Conservation (phyloP, 2,113 vertebrate genomes). For the Cettia cetti region DNA sequence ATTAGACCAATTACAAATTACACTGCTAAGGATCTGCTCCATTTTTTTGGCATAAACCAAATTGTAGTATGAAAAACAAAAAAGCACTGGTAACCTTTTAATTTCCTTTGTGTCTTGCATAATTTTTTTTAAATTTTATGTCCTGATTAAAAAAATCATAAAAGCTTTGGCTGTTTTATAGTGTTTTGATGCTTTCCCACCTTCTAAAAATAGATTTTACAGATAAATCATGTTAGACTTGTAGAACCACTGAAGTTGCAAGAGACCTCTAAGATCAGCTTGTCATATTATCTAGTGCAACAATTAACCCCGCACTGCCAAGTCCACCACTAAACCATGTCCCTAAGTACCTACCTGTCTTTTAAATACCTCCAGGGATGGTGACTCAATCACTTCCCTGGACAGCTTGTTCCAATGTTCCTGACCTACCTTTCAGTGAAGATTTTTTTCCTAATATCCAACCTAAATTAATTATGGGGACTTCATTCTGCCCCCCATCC, state of each 20-base stretch:
- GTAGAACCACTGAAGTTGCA: not conserved
- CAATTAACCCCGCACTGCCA: not conserved
- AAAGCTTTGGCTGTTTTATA: not conserved
- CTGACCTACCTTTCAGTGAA: not conserved
- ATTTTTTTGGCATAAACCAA: not conserved
- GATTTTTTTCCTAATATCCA: not conserved
- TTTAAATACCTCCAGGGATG: not conserved
- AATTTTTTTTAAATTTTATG: not conserved
- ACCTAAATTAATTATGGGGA: not conserved
- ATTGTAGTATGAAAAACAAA: not conserved
- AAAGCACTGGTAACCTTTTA: not conserved
- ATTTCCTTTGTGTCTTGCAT: not conserved
- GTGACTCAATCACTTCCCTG: fast-evolving
- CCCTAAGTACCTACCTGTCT: too few species aligned
- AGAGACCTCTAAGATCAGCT: not conserved
- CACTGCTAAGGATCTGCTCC: not conserved
- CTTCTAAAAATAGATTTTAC: not conserved
- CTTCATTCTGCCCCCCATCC: not conserved
- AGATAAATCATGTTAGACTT: not conserved
- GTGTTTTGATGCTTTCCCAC: fast-evolving
- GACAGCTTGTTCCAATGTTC: not conserved
- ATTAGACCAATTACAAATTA: not conserved
- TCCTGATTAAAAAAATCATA: not conserved
- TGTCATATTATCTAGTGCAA: not conserved
- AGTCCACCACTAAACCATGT: not conserved